A percentile compares a stretch with the other conserved stretches of the same genome.
These are phyloP conservation scores for Psophia crepitans DNA, from an alignment of 2,113 vertebrate species.

Conservation along the genomic window DNA sequence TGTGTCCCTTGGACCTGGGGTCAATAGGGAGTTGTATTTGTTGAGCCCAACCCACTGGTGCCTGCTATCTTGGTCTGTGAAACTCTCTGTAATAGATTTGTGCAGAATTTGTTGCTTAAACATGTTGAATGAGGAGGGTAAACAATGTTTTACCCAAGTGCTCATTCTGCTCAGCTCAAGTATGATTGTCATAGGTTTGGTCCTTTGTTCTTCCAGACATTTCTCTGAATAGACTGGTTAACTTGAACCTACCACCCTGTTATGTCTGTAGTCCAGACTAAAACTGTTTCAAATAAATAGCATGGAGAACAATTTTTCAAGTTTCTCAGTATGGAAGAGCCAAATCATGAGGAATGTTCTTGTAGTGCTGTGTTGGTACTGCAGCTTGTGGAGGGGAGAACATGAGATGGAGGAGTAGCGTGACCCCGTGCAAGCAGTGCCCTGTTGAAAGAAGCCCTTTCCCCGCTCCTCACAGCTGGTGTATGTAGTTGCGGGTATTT, in stretches of 20 bases:
- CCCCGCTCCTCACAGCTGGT: background rate
- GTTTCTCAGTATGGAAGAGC: background rate
- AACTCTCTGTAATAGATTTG: background rate
- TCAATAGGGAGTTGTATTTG: accelerated
- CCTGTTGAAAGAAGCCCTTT: background rate
- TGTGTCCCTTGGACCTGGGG: background rate
- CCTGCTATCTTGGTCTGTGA: background rate
- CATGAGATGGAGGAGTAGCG: background rate
- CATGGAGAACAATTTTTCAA: background rate
- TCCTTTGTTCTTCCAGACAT: background rate
- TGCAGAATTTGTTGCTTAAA: background rate
- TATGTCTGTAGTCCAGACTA: background rate
- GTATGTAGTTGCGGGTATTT: background rate
- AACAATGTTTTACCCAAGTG: background rate
- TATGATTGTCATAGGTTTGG: background rate
- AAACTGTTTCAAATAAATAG: background rate
- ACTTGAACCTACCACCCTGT: background rate
- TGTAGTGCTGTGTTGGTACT: background rate
- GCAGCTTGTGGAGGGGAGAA: background rate
- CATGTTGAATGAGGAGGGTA: background rate
- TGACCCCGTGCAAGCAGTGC: background rate
- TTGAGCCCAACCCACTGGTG: background rate
- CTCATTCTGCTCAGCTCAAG: background rate
- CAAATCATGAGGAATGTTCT: background rate
- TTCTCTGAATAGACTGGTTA: background rate